These are phyloP conservation scores for Poeciliopsis turrubarensis DNA, from an alignment of 2,113 vertebrate species.

Conservation along the genomic window DNA sequence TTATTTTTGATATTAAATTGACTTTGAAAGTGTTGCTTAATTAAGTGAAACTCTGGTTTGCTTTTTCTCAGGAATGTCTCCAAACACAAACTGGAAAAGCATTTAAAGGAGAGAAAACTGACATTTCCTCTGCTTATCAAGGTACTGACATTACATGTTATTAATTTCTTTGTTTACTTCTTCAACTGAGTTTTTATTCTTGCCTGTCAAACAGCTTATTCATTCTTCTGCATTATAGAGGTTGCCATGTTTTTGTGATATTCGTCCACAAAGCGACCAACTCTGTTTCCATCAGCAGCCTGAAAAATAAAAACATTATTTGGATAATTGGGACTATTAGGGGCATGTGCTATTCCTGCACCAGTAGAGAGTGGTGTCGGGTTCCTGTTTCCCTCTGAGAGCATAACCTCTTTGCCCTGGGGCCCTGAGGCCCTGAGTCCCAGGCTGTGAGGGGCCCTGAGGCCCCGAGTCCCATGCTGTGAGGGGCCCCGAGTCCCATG, in stretches of 20 bases:
- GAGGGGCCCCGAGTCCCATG: too few relatives aligned
- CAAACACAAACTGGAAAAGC: constrained; percentile 49
- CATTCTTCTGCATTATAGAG: constrained; percentile 8
- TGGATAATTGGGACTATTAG: constrained; percentile 54
- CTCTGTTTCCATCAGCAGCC: constrained; percentile 33
- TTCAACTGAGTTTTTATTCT: not conserved
- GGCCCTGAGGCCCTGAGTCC: not conserved
- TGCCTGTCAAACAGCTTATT: not conserved
- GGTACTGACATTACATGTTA: constrained; percentile 43
- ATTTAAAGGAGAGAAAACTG: constrained; percentile 59
- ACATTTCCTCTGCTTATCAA: constrained; percentile 65
- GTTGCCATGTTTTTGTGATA: constrained; percentile 18
- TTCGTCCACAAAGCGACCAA: constrained; percentile 27
- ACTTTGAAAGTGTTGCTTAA: not conserved
- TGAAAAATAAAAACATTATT: constrained; percentile 64
- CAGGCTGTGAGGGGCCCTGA: too few relatives aligned
- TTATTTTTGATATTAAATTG: not conserved
- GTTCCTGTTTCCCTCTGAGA: constrained; percentile 10
- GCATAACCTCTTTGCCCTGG: not conserved
- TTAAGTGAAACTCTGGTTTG: not conserved
- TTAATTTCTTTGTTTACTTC: not conserved
- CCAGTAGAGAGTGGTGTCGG: constrained; percentile 12
- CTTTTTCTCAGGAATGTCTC: constrained; percentile 47
- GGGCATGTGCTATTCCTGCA: constrained; percentile 50
- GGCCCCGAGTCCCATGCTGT: too few relatives aligned